phyloP scores from a whole-genome alignment of 2,113 vertebrate genomes.

The Xenopus borealis region DNA sequence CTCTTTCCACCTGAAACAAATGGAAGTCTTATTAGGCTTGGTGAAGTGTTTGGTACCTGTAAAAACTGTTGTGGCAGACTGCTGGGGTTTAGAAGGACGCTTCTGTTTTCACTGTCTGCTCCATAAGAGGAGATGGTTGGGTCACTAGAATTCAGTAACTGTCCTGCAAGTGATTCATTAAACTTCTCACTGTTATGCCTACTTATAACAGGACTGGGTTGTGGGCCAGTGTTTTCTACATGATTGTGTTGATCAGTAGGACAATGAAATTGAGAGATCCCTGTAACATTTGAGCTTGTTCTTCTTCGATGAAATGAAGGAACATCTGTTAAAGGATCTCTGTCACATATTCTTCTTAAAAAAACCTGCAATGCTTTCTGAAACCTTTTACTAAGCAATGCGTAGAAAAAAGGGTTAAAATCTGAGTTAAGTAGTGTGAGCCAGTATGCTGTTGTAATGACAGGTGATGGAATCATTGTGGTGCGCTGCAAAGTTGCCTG shows the following conservation, averaged over 20 bases:
- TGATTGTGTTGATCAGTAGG: slow-evolving; percentile 7
- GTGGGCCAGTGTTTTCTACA: slow-evolving; percentile 4
- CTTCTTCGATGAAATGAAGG: not conserved
- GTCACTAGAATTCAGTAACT: not conserved
- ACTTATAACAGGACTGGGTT: not conserved
- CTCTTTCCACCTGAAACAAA: not conserved
- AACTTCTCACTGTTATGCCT: not conserved
- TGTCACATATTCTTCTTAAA: not conserved
- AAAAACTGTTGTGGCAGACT: slow-evolving; percentile 1
- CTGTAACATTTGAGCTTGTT: slow-evolving; percentile 25
- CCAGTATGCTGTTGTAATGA: slow-evolving; percentile 70
- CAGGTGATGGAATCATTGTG: slow-evolving; percentile 59
- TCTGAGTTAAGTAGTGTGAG: slow-evolving; percentile 73
- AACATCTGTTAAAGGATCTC: not conserved
- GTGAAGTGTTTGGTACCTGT: not conserved
- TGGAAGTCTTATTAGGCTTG: slow-evolving; percentile 9
- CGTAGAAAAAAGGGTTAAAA: slow-evolving; percentile 75
- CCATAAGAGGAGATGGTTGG: not conserved
- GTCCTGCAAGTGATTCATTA: not conserved
- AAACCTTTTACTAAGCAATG: slow-evolving; percentile 73
- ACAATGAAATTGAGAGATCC: slow-evolving; percentile 7
- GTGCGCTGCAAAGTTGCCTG: slow-evolving; percentile 54
- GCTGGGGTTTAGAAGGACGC: not conserved
- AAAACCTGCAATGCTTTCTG: slow-evolving; percentile 65
- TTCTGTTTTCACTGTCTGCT: not conserved